Conservation (phyloP, 2,888 invertebrate species). For the Platypus cylindrus region DNA sequence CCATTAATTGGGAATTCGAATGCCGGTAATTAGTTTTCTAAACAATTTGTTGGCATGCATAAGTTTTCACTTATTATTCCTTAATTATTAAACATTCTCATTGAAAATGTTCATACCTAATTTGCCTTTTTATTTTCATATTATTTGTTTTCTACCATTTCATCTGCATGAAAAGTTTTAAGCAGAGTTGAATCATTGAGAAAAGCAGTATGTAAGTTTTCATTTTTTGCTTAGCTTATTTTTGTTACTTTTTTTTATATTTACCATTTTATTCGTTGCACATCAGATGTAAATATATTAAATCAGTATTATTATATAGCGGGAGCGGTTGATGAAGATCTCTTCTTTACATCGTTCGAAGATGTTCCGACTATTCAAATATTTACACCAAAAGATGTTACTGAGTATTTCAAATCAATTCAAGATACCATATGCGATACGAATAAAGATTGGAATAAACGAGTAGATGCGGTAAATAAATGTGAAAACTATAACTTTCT, state of each 20-base stretch:
- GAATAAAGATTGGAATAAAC: conserved; percentile 85
- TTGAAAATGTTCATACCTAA: conserved; percentile 5
- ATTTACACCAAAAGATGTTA: conserved; percentile 72
- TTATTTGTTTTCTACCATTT: conserved; percentile 18
- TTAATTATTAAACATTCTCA: neutral
- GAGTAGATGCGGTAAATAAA: conserved; percentile 71
- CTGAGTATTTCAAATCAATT: conserved; percentile 65
- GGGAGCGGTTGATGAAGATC: conserved; percentile 81
- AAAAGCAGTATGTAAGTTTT: conserved; percentile 28
- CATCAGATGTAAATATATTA: too few relatives aligned
- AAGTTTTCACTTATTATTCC: neutral
- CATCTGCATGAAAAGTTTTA: conserved; percentile 28
- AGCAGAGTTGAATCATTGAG: conserved; percentile 28
- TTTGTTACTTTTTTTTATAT: too few relatives aligned
- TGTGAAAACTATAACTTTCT: conserved; percentile 2
- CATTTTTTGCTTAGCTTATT: too few relatives aligned
- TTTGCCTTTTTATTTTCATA: conserved; percentile 11
- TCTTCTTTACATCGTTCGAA: conserved; percentile 76
- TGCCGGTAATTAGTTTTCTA: conserved; percentile 20
- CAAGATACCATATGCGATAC: conserved; percentile 66
- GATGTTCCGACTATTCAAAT: conserved; percentile 69
- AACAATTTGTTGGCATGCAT: conserved; percentile 1
- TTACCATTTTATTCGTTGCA: too few relatives aligned
- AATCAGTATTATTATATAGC: too few relatives aligned
- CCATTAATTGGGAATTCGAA: conserved; percentile 26